Base-by-base conservation (phyloP, 2,888 invertebrate genomes). In the Anodontia alba region DNA sequence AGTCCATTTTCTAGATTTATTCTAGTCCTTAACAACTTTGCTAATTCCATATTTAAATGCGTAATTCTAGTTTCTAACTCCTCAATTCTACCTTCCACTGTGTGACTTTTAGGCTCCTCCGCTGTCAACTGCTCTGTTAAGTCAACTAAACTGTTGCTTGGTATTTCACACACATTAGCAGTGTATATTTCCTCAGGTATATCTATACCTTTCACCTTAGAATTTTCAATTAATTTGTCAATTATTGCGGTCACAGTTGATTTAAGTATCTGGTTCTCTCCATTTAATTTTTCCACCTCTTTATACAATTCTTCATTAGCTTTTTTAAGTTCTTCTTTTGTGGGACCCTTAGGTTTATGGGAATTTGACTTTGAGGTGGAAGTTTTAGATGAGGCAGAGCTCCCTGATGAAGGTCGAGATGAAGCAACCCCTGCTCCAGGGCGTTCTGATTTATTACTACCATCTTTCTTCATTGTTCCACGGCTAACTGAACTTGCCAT, bases 61-160 rank as follows among this genome's bases (percentile, higher is more conserved):
- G 94, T 94, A 31, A 94, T 88, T 75, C 93, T 82, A n/a, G 92
- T 92, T 76, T 94, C 94, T 31, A 94, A 80, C 66, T 93, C 92
- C 76, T 93, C 93, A 23, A 94, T 78, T 31, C 93, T 77, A 15
- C 86, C 84, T 62, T 91, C 93, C 73, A 92, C 76, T 23, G 86
- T 82, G 36, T 84, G 73, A 78, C 80, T 84, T 72, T 84, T 81
- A 62, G 74, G 84, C 51, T 80, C 74, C 71, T 84, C 84, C 20
- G 82, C 82, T 17, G 84, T 84, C 67, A 84, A 42, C 51, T 78
- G 80, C 36, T 84, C 83, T 17, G 84, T 82, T 49, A 86, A 76
- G 8, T 46, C 71, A n/a, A 81, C 80, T 57, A 89, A 57, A 38
- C 80, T 81, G 2, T 83, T 86, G n/a, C 76, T 57, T 0, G 84